phyloP scores from a whole-genome alignment of 2,113 vertebrate genomes.

The Cynoglossus semilaevis region DNA sequence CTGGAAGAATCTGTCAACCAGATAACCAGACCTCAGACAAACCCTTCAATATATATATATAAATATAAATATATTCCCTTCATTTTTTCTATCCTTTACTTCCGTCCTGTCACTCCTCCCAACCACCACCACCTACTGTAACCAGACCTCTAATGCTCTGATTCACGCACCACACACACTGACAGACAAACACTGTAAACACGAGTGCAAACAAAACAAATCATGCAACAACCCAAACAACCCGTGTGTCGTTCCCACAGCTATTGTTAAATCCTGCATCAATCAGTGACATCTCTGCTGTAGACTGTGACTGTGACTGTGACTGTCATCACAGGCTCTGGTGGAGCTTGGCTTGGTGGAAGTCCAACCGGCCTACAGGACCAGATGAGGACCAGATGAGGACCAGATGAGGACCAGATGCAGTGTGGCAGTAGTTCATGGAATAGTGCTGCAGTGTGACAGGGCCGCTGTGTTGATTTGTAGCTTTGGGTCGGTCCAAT shows the following conservation, averaged over 20 bases:
- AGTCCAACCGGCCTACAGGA: conserved; percentile 51
- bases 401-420: conserved; percentile 55
- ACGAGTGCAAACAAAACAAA: background rate
- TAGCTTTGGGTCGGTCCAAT: conserved; percentile 1
- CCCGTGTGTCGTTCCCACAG: conserved; percentile 18
- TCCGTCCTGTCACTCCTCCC: conserved; percentile 2
- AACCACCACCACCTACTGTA: background rate
- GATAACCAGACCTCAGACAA: conserved; percentile 31
- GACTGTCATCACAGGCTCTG: conserved; percentile 54
- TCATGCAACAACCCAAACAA: background rate
- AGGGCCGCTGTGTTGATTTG: conserved; percentile 14
- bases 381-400: conserved; percentile 53
- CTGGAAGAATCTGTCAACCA: conserved; percentile 24
- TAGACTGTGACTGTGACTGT: conserved; percentile 22
- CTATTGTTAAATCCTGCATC: conserved; percentile 13
- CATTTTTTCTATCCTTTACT: conserved; percentile 6
- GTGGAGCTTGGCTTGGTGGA: conserved; percentile 52
- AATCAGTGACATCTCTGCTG: conserved; percentile 7
- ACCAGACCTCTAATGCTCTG: background rate
- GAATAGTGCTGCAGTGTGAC: conserved; percentile 40
- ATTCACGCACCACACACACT: background rate
- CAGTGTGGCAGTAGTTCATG: conserved; percentile 22
- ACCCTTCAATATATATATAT: too few species aligned
- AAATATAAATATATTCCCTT: conserved; percentile 13
- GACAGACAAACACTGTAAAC: background rate